A percentile compares a stretch with the other conserved stretches of the same genome.
These are phyloP conservation scores for Seriola quinqueradiata DNA, from an alignment of 2,113 vertebrate genomes.

Conservation along the genomic window DNA sequence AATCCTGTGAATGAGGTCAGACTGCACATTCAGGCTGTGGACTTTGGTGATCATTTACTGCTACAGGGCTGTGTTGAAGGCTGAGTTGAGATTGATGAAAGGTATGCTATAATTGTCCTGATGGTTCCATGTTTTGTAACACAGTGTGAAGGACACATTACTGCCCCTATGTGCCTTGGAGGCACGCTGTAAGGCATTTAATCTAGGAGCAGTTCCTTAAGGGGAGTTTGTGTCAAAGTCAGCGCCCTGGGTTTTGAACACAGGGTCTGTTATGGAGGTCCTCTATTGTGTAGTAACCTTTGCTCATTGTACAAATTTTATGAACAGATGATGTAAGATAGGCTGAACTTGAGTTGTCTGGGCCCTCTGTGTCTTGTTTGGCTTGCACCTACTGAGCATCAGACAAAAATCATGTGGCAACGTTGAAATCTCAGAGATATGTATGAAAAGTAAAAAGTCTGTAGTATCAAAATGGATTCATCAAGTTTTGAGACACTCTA, in stretches of 20 bases:
- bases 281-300: not conserved
- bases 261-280: not conserved
- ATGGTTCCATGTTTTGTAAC: not conserved
- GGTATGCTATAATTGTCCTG: slow-evolving; percentile 9
- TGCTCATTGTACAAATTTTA: not conserved
- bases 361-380: not conserved
- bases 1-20: slow-evolving; percentile 63
- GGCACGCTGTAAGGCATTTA: not conserved
- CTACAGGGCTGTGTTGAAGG: slow-evolving; percentile 51
- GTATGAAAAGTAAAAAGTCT: not conserved
- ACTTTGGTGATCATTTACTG: slow-evolving; percentile 50
- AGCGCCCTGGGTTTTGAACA: not conserved
- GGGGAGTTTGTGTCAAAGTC: not conserved
- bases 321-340: not conserved
- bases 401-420: not conserved
- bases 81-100: slow-evolving; percentile 57
- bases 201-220: not conserved
- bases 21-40: slow-evolving; percentile 32
- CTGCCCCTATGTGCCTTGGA: not conserved
- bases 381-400: not conserved
- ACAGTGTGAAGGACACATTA: slow-evolving; percentile 22
- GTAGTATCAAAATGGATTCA: not conserved
- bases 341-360: not conserved
- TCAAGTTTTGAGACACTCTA: not conserved
- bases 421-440: too few relatives aligned